Evolutionary conservation across 2,113 vertebrate genomes (phyloP).

Genomic region (Oriolus oriolus): DNA sequence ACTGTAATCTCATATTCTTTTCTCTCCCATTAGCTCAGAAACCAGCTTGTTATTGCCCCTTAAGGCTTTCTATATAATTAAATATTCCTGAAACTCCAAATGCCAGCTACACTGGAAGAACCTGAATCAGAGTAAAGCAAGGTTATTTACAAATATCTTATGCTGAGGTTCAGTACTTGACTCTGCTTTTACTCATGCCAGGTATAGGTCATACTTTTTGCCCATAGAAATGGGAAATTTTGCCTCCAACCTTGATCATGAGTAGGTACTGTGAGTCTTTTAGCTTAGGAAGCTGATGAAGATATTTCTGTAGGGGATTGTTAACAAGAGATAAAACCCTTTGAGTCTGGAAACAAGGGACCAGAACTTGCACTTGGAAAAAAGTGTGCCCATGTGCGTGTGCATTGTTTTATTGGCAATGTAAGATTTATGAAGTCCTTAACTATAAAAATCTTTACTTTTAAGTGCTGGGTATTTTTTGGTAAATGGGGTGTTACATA

Average conservation of each 20-base stretch:
- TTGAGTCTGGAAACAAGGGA: neutral
- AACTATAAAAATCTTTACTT: neutral
- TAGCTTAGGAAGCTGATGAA: neutral
- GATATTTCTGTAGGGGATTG: neutral
- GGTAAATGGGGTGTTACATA: neutral
- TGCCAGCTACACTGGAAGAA: neutral
- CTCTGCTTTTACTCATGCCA: neutral
- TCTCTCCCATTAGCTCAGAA: conserved; percentile 53
- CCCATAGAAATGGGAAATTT: neutral
- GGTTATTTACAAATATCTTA: conserved; percentile 3
- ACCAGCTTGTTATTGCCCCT: conserved; percentile 33
- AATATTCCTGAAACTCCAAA: conserved; percentile 47
- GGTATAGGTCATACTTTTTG: neutral
- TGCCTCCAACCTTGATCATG: neutral
- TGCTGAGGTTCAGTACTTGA: neutral
- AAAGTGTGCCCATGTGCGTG: neutral
- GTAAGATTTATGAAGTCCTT: neutral
- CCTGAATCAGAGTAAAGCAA: neutral
- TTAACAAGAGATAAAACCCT: neutral
- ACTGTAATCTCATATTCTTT: conserved; percentile 57
- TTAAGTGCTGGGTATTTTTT: neutral
- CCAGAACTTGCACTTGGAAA: neutral
- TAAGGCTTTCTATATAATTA: conserved; percentile 58
- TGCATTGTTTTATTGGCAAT: neutral
- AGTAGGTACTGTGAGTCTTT: neutral